Evolutionary conservation across 92 coral and sea anemone genomes (phyloP).

Genomic region (Ricordea florida): DNA sequence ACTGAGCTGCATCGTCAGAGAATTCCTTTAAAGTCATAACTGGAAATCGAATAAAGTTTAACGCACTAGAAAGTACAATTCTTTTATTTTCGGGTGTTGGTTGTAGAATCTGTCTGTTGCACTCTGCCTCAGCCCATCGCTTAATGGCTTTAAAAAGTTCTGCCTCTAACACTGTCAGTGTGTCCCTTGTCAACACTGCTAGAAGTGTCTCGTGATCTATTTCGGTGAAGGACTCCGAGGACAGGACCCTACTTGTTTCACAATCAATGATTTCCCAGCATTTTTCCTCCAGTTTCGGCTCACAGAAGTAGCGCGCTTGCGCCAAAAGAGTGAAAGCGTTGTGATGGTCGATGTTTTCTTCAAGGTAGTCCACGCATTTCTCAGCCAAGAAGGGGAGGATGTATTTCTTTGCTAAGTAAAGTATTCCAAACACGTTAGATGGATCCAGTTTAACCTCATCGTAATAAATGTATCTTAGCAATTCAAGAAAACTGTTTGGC

Average conservation of each 20-base stretch:
- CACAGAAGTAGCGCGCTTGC: constrained; percentile 82
- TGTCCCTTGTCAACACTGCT: constrained; percentile 80
- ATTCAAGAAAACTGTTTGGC: constrained; percentile 67
- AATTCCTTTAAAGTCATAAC: constrained; percentile 83
- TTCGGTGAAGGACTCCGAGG: constrained; percentile 74
- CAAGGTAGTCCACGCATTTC: constrained; percentile 74
- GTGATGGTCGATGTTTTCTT: constrained; percentile 77
- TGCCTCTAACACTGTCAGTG: constrained; percentile 71
- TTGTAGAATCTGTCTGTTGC: constrained; percentile 59
- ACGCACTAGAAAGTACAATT: constrained; percentile 67
- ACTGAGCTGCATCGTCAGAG: constrained; percentile 83
- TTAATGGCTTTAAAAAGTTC: constrained; percentile 79
- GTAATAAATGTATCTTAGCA: constrained; percentile 74
- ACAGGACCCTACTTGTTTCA: constrained; percentile 71
- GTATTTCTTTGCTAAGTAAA: constrained; percentile 86
- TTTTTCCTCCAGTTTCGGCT: constrained; percentile 74
- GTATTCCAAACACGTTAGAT: constrained; percentile 73
- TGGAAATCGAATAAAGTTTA: constrained; percentile 78
- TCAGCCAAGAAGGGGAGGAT: constrained; percentile 83
- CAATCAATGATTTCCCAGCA: constrained; percentile 90
- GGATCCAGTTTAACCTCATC: constrained; percentile 76
- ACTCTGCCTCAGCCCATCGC: constrained; percentile 83
- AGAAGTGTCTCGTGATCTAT: constrained; percentile 69
- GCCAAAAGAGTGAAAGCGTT: constrained; percentile 79
- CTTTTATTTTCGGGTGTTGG: constrained; percentile 77